Percentiles rank a stretch among this genome's conserved stretches.
Evolutionary conservation across 2,797 vertebrate genomes (phyloP).

Genomic region (Eulemur coronatus): DNA sequence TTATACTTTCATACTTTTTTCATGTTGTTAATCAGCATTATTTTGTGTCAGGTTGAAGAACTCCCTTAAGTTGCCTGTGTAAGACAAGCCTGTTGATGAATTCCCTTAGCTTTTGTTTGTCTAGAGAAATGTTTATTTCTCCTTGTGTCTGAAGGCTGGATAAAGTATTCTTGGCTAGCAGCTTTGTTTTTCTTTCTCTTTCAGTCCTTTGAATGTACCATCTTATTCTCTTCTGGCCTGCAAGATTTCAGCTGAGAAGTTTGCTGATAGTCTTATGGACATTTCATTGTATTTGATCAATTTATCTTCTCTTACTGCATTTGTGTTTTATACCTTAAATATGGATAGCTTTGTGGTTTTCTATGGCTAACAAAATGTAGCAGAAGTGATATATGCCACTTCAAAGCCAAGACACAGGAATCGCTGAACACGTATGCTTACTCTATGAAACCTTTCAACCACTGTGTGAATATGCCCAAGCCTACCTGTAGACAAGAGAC

Average conservation of each 20-base stretch:
- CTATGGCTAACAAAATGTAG: background rate
- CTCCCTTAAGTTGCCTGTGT: background rate
- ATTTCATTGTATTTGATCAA: background rate
- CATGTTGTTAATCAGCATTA: background rate
- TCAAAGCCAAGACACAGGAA: background rate
- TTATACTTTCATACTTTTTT: background rate
- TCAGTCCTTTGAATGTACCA: background rate
- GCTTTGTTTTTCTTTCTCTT: background rate
- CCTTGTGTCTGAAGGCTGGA: background rate
- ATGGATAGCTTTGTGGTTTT: background rate
- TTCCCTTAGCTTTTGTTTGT: background rate
- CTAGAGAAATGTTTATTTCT: background rate
- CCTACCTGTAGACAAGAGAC: background rate
- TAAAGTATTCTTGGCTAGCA: background rate
- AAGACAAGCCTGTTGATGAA: background rate
- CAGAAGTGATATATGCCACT: background rate
- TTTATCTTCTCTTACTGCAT: background rate
- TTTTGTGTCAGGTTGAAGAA: background rate
- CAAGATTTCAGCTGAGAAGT: background rate
- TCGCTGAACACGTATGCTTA: background rate
- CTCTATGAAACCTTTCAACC: background rate
- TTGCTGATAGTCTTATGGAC: background rate
- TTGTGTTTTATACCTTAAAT: background rate
- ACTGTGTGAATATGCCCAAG: background rate
- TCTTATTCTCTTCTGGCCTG: background rate